Evolutionary conservation across 2,888 invertebrate species (phyloP).

Genomic region (Hydroisotoma schaefferi): DNA sequence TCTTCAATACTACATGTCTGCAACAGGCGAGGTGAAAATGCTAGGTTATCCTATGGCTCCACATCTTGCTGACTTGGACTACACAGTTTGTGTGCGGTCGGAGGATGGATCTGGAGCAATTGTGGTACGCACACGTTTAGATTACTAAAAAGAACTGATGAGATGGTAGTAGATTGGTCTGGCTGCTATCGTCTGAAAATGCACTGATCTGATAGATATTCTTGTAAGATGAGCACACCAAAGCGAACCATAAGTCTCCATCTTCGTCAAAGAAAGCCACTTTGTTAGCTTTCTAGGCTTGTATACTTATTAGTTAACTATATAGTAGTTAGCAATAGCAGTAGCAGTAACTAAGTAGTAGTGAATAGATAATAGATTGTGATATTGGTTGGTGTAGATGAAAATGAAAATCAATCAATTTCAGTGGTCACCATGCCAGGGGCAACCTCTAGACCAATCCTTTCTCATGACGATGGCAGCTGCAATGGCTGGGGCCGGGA

Average conservation of each 20-base stretch:
- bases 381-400: too few relatives aligned
- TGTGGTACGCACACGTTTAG: slow-evolving; percentile 37
- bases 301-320: too few relatives aligned
- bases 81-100: slow-evolving; percentile 43
- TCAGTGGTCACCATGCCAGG: slow-evolving; percentile 42
- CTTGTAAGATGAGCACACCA: too few relatives aligned
- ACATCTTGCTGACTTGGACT: slow-evolving; percentile 45
- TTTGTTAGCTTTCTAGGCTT: too few relatives aligned
- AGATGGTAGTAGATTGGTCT: too few relatives aligned
- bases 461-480: background rate
- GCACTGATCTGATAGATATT: background rate
- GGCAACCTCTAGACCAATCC: slow-evolving; percentile 18
- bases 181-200: background rate
- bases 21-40: slow-evolving; percentile 37
- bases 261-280: too few relatives aligned
- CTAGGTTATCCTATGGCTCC: slow-evolving; percentile 38
- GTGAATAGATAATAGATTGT: too few relatives aligned
- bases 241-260: too few relatives aligned
- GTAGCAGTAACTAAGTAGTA: too few relatives aligned
- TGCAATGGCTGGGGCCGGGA: slow-evolving; percentile 11
- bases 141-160: too few relatives aligned
- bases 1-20: slow-evolving; percentile 38
- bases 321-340: too few relatives aligned
- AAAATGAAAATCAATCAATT: slow-evolving; percentile 8
- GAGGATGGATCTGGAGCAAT: slow-evolving; percentile 45